Evolutionary conservation across 2,113 vertebrate genomes (phyloP).

Genomic region (Pungitius pungitius): DNA sequence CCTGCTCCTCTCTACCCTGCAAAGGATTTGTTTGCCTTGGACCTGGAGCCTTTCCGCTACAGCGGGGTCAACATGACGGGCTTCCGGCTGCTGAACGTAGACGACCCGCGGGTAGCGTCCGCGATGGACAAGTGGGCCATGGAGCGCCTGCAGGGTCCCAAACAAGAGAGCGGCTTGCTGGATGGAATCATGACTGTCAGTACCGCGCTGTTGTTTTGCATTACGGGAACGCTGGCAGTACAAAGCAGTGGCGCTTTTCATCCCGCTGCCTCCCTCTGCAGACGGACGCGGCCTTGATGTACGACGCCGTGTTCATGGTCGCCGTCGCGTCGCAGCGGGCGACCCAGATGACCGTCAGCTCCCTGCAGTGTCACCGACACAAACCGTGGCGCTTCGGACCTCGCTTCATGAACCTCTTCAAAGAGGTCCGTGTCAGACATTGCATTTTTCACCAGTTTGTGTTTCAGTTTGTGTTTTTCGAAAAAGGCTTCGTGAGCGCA

Average conservation of each 20-base stretch:
- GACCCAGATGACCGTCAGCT: constrained; percentile 94
- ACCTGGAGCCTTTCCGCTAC: constrained; percentile 97
- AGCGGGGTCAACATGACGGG: constrained; percentile 98
- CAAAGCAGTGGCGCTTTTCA: not conserved
- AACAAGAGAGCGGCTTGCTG: constrained; percentile 88
- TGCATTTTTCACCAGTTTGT: too few relatives aligned
- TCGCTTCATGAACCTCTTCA: constrained; percentile 96
- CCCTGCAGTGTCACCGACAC: constrained; percentile 96
- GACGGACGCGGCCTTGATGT: constrained; percentile 97
- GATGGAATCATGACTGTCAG: constrained; percentile 95
- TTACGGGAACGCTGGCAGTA: not conserved
- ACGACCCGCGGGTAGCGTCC: constrained; percentile 86
- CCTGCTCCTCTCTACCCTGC: not conserved
- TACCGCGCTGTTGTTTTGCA: not conserved
- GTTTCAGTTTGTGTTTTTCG: too few relatives aligned
- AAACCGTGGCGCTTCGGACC: constrained; percentile 97
- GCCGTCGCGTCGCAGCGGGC: constrained; percentile 91
- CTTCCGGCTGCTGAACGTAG: constrained; percentile 91
- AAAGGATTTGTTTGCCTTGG: constrained; percentile 95
- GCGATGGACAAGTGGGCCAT: constrained; percentile 93
- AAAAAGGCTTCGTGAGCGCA: not conserved
- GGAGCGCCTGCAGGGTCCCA: constrained; percentile 90
- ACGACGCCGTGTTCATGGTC: constrained; percentile 95
- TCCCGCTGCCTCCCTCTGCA: constrained; percentile 59
- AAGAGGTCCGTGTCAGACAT: constrained; percentile 84